These are phyloP conservation scores for Sebastes minor DNA, from an alignment of 2,797 vertebrate genomes.

Conservation along the genomic window DNA sequence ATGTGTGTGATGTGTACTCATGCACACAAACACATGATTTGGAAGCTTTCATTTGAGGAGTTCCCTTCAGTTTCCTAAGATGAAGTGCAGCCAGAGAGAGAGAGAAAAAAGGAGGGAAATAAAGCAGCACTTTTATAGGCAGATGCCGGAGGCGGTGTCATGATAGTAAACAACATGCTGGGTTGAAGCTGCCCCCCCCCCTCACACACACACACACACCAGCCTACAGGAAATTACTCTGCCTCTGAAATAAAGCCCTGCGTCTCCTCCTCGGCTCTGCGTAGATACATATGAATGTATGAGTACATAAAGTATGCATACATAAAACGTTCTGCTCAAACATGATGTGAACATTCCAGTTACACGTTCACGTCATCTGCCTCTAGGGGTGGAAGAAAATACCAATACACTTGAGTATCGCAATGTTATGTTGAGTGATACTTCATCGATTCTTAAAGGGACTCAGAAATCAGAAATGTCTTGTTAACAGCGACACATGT, in stretches of 20 bases:
- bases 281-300: too few relatives aligned
- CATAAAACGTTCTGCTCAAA: neutral
- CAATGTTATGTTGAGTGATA: neutral
- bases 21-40: neutral
- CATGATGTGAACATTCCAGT: neutral
- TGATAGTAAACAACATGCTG: constrained; percentile 19
- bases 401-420: neutral
- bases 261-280: neutral
- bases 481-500: rapidly evolving
- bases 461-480: too few relatives aligned
- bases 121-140: neutral
- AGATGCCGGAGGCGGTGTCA: neutral
- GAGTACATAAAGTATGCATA: neutral
- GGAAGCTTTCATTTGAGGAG: neutral
- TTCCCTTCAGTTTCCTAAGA: neutral
- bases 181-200: neutral
- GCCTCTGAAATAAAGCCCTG: constrained; percentile 12
- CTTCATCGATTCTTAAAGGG: neutral
- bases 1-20: neutral
- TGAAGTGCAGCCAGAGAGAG: neutral
- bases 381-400: neutral
- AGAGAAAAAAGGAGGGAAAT: neutral
- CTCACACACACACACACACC: neutral
- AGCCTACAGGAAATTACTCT: constrained; percentile 54
- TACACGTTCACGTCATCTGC: neutral